Evolutionary conservation across 2,113 vertebrate species (phyloP).

Genomic region (Laticauda laticaudata): DNA sequence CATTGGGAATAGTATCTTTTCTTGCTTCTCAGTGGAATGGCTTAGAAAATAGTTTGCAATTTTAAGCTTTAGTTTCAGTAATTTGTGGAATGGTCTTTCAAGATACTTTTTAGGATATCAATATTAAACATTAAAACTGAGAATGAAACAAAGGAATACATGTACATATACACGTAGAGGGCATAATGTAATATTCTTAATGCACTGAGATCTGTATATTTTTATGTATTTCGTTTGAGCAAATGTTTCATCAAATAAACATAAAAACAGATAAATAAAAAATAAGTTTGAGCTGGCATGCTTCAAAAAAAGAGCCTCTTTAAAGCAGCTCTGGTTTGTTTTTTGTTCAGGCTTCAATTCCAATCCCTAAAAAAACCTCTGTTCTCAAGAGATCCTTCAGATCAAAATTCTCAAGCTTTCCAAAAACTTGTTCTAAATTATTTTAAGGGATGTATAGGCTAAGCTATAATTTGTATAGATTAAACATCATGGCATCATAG

Average conservation of each 20-base stretch:
- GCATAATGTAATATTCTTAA: background rate
- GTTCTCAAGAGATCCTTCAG: background rate
- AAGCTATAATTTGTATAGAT: background rate
- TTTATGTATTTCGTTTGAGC: background rate
- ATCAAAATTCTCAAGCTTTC: background rate
- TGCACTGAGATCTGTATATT: background rate
- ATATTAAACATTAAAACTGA: background rate
- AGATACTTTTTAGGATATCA: constrained; percentile 1
- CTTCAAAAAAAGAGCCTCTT: background rate
- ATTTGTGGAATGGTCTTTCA: constrained; percentile 22
- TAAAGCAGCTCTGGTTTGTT: background rate
- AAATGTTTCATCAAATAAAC: background rate
- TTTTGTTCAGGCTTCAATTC: background rate
- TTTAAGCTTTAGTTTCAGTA: constrained; percentile 5
- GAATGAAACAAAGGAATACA: constrained; percentile 9
- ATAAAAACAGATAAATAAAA: background rate
- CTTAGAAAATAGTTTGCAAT: constrained; percentile 49
- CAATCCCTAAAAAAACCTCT: background rate
- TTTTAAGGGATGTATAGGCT: background rate
- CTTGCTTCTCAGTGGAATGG: constrained; percentile 16
- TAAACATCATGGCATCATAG: background rate
- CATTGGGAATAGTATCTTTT: constrained; percentile 15
- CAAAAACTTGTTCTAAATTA: background rate
- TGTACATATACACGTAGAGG: background rate
- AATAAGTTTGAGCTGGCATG: background rate